phyloP scores from a whole-genome alignment of 1,140 invertebrate species.

The Tigriopus japonicus region DNA sequence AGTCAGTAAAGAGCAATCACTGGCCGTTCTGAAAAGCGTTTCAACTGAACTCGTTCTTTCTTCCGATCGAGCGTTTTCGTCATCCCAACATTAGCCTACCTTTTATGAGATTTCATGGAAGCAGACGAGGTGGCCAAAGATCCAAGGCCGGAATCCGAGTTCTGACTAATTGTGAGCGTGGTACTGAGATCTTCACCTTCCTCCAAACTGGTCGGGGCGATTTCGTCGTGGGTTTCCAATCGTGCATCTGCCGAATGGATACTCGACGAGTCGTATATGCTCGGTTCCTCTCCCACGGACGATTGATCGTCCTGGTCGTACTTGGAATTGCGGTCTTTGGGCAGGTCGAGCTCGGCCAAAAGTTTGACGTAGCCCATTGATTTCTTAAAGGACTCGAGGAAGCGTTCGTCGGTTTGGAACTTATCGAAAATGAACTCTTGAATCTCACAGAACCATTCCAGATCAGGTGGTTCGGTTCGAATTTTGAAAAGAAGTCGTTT shows the following conservation, averaged over 20 bases:
- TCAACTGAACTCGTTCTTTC: too few relatives aligned
- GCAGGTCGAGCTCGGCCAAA: slow-evolving; percentile 49
- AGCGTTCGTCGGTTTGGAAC: slow-evolving; percentile 36
- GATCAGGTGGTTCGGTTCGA: slow-evolving; percentile 30
- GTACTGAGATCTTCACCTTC: too few relatives aligned
- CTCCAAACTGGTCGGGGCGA: too few relatives aligned
- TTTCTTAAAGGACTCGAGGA: slow-evolving; percentile 45
- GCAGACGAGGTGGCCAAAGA: too few relatives aligned
- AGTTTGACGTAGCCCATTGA: slow-evolving; percentile 48
- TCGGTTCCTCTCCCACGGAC: not conserved
- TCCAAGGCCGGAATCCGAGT: too few relatives aligned
- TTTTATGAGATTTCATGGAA: too few relatives aligned
- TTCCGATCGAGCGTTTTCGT: too few relatives aligned
- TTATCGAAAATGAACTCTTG: not conserved
- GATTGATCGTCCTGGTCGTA: not conserved
- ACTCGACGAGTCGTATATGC: not conserved
- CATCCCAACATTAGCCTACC: too few relatives aligned
- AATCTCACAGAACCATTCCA: slow-evolving; percentile 61
- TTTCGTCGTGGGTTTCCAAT: too few relatives aligned
- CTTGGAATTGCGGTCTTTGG: slow-evolving; percentile 29
- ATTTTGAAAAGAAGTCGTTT: slow-evolving; percentile 42
- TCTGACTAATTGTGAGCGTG: too few relatives aligned
- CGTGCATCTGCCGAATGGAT: not conserved
- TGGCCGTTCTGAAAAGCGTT: too few relatives aligned
- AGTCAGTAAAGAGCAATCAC: too few relatives aligned